Evolutionary conservation across 2,888 invertebrate genomes (phyloP), one percentile per base, ranked within the genome.

Genomic region (Himalopsyche japonica): DNA sequence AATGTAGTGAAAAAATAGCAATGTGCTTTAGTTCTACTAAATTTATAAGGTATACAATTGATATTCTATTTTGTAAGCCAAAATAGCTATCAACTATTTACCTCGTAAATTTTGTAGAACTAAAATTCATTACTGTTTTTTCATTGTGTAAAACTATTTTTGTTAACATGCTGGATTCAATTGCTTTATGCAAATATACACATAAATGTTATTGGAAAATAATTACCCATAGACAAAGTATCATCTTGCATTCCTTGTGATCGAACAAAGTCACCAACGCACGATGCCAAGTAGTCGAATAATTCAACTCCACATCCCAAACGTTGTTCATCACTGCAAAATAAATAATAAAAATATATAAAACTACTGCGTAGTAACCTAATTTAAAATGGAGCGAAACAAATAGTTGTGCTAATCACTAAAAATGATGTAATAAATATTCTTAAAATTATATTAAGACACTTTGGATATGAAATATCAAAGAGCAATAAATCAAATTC

Each of bases 221-320:
- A 88, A 88, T 91, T 90, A 95, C 96, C 97, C 87, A 96, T 89
- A 1, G 95, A 94, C 86, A 96, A 91, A 86, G 91, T 91, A 84
- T 91, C 90, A 18, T 93, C 90, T 88, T 93, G 92, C 90, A 95
- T 91, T 86, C 93, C 93, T 88, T 95, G 93, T 64, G 92, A 91
- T 34, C 91, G 91, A 80, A 96, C 91, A 90, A 97, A 96, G 89
- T 95, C 93, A 85, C 93, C 92, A 87, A 97, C 94, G 89, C 96
- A 95, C 87, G 94, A 93, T 0, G 96, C 97, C 84, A 97, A 92
- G 90, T 94, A 95, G 89, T 96, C 95, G 90, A 96, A 97, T 49
- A 96, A 91, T 78, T 92, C 92, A 81, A 91, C 91, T 6, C 95
- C 95, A 1, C 93, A 92, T 0, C 95, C 95, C 20, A 94, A 87